Base-by-base conservation (phyloP, 2,888 invertebrate genomes). In the Shargacucullia verbasci region DNA sequence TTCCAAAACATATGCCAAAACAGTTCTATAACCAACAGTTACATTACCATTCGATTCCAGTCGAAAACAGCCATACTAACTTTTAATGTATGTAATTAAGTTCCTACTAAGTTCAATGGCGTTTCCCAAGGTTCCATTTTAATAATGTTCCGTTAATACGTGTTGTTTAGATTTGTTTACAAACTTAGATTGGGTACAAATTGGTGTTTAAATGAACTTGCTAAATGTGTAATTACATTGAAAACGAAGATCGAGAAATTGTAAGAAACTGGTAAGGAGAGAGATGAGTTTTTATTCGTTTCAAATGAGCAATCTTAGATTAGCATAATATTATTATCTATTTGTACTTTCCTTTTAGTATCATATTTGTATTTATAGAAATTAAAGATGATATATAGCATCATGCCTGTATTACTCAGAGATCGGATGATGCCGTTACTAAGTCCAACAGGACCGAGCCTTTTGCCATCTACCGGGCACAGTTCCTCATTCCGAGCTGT, bases 171-270 rank as follows among this genome's bases (percentile, higher is more conserved):
- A 41, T 37, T 31, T 56, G 10, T 69, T 67, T 14, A 11, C 29
- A 41, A 69, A 63, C 45, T 70, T 70, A 41, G 33, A 70, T 70
- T 55, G 27, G 20, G 12, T 37, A 55, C 0, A 7, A 44, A 52
- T 44, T 54, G 37, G 46, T 55, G 34, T 7, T 37, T n/a, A 45
- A 39, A 49, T 44, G 14, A n/a, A 9, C 2, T 49, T 15, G 12
- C 4, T 38, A 5, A 0, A 7, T 20, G 10, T 31, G 27, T 45
- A 37, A 55, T 59, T 46, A 50, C 14, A 47, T 50, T 37, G 6
- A 13, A 0, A 34, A 35, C n/a, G 7, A 33, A 27, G 15, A 12
- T n/a, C 12, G 15, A 27, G 13, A 39, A 39, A 20, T 20, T n/a
- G n/a, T 15, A 13, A 41, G 29, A 43, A 31, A 15, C 10, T 20